Evolutionary conservation across 2,797 vertebrate genomes (phyloP), one percentile per base, ranked within the genome.

Genomic region (Iguana delicatissima): DNA sequence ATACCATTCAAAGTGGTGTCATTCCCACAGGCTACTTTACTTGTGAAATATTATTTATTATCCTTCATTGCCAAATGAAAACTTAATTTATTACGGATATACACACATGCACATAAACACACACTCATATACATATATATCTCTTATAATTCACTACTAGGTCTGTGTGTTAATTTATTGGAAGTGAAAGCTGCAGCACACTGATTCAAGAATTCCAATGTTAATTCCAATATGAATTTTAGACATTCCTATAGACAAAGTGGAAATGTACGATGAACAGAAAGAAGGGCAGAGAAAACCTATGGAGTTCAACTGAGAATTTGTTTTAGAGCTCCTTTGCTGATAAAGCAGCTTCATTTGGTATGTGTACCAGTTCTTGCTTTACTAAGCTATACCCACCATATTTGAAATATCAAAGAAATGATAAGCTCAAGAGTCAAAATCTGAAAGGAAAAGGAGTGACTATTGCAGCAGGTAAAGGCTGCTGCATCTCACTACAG

Each of bases 341-440:
- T 38, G 38, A 84, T 32, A 62, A 79, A 74, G 87, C 24, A 89
- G 80, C 16, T 3, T 1, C 50, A 90, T 89, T 69, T 18, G 14
- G n/a, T 59, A 91, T 84, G 89, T 94, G 91, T 80, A 89, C 91
- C 73, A 93, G 13, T 69, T 91, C 87, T 95, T 92, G 90, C 94
- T 95, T 93, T 38, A 50, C 62, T 67, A 80, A 73, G 90, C 89
- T 35, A 24, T 77, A 59, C 90, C 89, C 59, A 77, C 84, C 85
- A 62, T 79, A n/a, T 38, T 73, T 91, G 89, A 80, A 87, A 38
- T 91, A 24, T 24, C 26, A 64, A 81, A 32, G 46, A 35, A 42
- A 91, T 77, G 52, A 91, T 79, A 91, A 87, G 16, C 12, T 35
- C 35, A 7, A 6, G 73, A 20, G 62, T 92, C 83, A 73, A 38